Conservation (phyloP, 2,888 invertebrate species). For the Amphimallon solstitiale region DNA sequence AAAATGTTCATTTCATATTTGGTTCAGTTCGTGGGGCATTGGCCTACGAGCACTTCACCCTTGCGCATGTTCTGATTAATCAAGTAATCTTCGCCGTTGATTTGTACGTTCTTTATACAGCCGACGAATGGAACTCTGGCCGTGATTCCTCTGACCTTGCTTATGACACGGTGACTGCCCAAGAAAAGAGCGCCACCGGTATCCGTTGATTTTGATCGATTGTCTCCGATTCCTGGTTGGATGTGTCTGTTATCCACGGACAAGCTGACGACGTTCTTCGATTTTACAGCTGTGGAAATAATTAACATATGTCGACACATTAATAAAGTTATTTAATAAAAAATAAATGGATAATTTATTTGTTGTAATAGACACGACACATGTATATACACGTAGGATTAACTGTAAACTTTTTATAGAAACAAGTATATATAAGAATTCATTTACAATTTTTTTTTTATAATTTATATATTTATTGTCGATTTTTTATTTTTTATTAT, state of each 20-base stretch:
- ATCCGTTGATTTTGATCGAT: slow-evolving; percentile 73
- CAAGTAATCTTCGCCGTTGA: slow-evolving; percentile 66
- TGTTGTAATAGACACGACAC: too few species aligned
- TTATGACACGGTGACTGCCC: slow-evolving; percentile 81
- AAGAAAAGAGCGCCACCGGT: slow-evolving; percentile 89
- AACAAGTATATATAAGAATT: too few species aligned
- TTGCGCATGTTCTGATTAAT: slow-evolving; percentile 70
- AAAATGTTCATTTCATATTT: too few species aligned
- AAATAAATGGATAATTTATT: too few species aligned
- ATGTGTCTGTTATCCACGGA: slow-evolving; percentile 85
- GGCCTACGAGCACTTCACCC: slow-evolving; percentile 80
- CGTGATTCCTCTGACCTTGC: slow-evolving; percentile 71
- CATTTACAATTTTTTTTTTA: too few species aligned
- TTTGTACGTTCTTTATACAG: slow-evolving; percentile 78
- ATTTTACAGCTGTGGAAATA: slow-evolving; percentile 74
- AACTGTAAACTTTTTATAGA: too few species aligned
- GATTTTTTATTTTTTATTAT: too few species aligned
- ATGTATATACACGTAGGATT: too few species aligned
- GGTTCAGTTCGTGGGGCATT: slow-evolving; percentile 80
- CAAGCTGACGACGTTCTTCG: slow-evolving; percentile 89
- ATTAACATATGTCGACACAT: too few species aligned
- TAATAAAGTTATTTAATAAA: too few species aligned
- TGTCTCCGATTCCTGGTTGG: slow-evolving; percentile 75
- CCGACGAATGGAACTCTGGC: slow-evolving; percentile 81
- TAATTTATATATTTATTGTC: too few species aligned